Conservation (phyloP, 2,113 vertebrate species). For the Chinchilla lanigera region DNA sequence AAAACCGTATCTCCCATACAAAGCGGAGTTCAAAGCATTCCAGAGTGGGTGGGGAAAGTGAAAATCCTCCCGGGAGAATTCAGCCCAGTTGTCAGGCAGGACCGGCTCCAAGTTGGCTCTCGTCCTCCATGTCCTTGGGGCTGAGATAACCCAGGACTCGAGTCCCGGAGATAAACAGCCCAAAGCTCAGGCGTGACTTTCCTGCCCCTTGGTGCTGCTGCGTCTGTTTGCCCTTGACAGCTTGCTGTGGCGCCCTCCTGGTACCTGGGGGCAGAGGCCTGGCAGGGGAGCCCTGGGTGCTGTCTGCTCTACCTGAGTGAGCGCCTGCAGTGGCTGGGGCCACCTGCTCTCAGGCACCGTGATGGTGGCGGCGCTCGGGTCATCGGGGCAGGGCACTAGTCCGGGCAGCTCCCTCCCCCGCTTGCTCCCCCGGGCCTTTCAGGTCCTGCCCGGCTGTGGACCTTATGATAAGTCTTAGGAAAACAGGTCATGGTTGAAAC, state of each 20-base stretch:
- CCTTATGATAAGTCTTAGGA: not conserved
- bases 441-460: not conserved
- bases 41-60: not conserved
- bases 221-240: slow-evolving; percentile 60
- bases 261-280: not conserved
- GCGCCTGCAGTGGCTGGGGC: not conserved
- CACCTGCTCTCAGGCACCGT: fast-evolving
- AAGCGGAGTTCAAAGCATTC: slow-evolving; percentile 51
- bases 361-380: not conserved
- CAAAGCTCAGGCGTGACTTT: not conserved
- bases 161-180: slow-evolving; percentile 60
- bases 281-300: not conserved
- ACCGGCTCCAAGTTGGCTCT: slow-evolving; percentile 18
- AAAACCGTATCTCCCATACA: not conserved
- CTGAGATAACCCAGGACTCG: slow-evolving; percentile 61
- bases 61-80: slow-evolving; percentile 28
- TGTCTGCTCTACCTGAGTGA: not conserved
- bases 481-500: not conserved
- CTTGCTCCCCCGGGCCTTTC: not conserved
- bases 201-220: not conserved
- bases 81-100: slow-evolving; percentile 33
- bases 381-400: not conserved
- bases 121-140: slow-evolving; percentile 62
- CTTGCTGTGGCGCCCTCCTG: not conserved
- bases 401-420: not conserved